These are phyloP conservation scores for Eleutherodactylus coqui DNA, from an alignment of 2,797 vertebrate species.

Conservation along the genomic window DNA sequence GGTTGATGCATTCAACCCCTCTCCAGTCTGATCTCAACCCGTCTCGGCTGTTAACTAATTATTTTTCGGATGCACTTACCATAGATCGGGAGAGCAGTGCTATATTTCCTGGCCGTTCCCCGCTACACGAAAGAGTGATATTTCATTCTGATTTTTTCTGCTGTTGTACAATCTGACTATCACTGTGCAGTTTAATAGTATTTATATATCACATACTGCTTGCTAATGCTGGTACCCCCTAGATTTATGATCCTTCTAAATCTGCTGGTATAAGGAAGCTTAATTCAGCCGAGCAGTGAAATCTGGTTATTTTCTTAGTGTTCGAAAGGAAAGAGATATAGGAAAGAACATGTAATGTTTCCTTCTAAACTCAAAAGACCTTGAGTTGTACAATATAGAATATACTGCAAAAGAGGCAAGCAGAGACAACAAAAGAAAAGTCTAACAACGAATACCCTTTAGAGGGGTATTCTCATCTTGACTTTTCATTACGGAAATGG, in stretches of 20 bases:
- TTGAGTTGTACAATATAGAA: not conserved
- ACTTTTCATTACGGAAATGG: too few relatives aligned
- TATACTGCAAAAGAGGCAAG: not conserved
- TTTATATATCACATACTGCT: constrained; percentile 31
- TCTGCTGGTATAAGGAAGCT: constrained; percentile 12
- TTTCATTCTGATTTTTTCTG: constrained; percentile 47
- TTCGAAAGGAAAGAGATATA: not conserved
- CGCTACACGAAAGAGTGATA: constrained; percentile 6
- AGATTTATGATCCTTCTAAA: constrained; percentile 36
- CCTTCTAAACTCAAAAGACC: not conserved
- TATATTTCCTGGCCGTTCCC: constrained; percentile 28
- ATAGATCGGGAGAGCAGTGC: constrained; percentile 41
- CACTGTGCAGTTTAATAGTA: constrained; percentile 19
- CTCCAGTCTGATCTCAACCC: constrained; percentile 2
- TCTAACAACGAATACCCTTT: too few relatives aligned
- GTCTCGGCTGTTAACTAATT: constrained; percentile 43
- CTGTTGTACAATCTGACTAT: constrained; percentile 46
- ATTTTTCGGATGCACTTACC: constrained; percentile 52
- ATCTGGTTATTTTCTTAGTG: not conserved
- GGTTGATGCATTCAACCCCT: constrained; percentile 25
- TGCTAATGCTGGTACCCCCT: constrained; percentile 30
- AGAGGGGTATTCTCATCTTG: too few relatives aligned
- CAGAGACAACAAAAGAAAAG: not conserved
- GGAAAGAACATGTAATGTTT: not conserved
- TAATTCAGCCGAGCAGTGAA: not conserved